Evolutionary conservation across 2,113 vertebrate species (phyloP).

Genomic region (Salvelinus alpinus): DNA sequence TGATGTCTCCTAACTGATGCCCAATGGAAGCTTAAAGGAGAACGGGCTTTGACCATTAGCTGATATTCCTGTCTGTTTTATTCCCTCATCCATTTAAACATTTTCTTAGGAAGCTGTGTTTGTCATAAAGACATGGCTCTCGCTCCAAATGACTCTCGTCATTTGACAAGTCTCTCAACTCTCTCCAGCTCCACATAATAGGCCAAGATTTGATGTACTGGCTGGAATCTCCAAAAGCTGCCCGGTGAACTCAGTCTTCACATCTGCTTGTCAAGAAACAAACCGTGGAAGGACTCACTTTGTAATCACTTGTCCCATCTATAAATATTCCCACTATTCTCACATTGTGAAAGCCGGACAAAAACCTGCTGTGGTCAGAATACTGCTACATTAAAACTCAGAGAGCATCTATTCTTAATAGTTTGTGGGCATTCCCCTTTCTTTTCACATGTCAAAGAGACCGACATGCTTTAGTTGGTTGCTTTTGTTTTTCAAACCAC

Average conservation of each 20-base stretch:
- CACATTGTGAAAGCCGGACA: not conserved
- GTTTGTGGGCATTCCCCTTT: not conserved
- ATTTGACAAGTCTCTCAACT: not conserved
- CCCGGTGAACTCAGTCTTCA: not conserved
- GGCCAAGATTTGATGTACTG: not conserved
- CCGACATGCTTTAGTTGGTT: not conserved
- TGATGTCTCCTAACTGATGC: not conserved
- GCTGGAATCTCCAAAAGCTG: not conserved
- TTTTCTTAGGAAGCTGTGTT: not conserved
- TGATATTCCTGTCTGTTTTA: not conserved
- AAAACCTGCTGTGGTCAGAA: not conserved
- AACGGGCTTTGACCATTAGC: not conserved
- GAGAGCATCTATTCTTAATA: not conserved
- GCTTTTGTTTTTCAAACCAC: not conserved
- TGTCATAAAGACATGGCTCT: not conserved
- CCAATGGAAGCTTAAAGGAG: not conserved
- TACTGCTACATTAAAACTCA: not conserved
- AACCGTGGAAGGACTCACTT: not conserved
- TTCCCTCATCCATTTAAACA: not conserved
- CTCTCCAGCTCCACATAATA: not conserved
- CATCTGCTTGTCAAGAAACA: not conserved
- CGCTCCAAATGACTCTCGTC: not conserved
- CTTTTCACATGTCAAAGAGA: not conserved
- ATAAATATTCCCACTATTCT: conserved; percentile 1
- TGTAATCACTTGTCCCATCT: not conserved